Evolutionary conservation across 2,797 vertebrate genomes (phyloP).

Genomic region (Myotis planiceps): DNA sequence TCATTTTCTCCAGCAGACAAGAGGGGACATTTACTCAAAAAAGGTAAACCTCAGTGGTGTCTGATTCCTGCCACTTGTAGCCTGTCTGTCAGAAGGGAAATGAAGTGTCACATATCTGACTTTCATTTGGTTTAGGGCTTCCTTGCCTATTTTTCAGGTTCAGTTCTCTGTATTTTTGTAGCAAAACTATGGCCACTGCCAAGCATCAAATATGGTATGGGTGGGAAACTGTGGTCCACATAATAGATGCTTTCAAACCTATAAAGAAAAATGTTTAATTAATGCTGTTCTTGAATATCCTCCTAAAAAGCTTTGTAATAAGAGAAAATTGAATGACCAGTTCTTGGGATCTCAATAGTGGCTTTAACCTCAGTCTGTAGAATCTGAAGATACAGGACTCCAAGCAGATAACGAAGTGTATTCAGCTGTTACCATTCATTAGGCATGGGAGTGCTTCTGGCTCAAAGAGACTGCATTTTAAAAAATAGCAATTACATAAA

Average conservation of each 20-base stretch:
- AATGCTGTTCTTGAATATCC: background rate
- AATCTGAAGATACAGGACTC: background rate
- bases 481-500: background rate
- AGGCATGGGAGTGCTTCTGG: background rate
- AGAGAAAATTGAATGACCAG: background rate
- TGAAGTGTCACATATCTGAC: background rate
- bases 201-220: background rate
- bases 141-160: background rate
- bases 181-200: background rate
- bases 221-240: background rate
- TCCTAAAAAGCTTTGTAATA: background rate
- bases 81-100: background rate
- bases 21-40: background rate
- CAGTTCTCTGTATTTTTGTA: background rate
- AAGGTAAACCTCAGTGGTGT: background rate
- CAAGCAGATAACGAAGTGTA: background rate
- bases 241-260: background rate
- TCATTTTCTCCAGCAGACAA: background rate
- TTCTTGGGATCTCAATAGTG: background rate
- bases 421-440: background rate
- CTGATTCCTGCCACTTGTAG: background rate
- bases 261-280: background rate
- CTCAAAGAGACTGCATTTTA: background rate
- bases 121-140: background rate
- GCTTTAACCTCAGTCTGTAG: background rate